phyloP scores from a whole-genome alignment of 2,113 vertebrate genomes.

The Bos taurus region DNA sequence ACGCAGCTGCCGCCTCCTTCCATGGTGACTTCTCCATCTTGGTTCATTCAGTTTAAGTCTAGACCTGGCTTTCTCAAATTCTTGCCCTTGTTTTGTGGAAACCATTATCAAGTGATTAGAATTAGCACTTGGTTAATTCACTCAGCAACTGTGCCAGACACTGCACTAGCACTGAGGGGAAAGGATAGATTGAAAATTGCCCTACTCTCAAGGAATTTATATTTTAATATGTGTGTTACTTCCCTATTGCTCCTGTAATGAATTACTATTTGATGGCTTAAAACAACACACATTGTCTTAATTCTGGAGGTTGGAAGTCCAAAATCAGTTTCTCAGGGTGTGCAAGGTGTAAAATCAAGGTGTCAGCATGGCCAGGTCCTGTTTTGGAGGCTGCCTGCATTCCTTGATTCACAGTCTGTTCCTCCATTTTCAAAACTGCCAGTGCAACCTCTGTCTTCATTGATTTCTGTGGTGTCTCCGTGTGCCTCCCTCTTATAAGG shows the following conservation, averaged over 20 bases:
- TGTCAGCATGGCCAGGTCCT: not conserved
- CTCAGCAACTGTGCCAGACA: not conserved
- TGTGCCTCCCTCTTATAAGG: not conserved
- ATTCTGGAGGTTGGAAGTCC: not conserved
- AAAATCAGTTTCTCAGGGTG: not conserved
- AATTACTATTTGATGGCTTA: not conserved
- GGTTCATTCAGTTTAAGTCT: not conserved
- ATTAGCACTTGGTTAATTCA: not conserved
- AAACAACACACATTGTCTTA: not conserved
- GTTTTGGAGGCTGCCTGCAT: not conserved
- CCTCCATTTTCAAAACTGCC: not conserved
- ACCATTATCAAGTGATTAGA: not conserved
- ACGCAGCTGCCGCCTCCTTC: not conserved
- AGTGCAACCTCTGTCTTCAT: not conserved
- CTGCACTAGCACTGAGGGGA: not conserved
- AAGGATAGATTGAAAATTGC: not conserved
- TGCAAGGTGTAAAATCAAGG: not conserved
- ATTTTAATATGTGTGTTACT: not conserved
- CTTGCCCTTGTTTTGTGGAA: not conserved
- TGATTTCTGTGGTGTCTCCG: not conserved
- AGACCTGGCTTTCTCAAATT: not conserved
- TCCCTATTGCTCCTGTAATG: not conserved
- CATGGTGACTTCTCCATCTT: not conserved
- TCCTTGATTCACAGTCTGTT: not conserved
- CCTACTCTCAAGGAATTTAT: not conserved